phyloP scores from a whole-genome alignment of 2,113 vertebrate species.

The Apodemus sylvaticus region DNA sequence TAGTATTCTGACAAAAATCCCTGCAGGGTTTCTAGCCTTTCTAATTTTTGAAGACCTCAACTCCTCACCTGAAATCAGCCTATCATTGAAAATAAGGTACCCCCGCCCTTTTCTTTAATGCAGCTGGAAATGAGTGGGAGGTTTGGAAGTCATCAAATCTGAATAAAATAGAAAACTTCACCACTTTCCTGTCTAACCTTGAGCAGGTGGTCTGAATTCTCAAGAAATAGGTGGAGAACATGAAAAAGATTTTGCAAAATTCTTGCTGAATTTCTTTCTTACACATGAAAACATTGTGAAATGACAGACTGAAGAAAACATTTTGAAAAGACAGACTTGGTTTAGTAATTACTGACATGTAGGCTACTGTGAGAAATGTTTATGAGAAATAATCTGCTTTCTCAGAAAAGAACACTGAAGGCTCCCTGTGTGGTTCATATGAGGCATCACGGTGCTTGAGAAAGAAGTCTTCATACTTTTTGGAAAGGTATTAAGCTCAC shows the following conservation, averaged over 20 bases:
- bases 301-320: too few relatives aligned
- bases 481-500: neutral
- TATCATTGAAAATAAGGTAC: neutral
- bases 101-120: neutral
- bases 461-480: neutral
- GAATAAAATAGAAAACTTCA: neutral
- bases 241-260: neutral
- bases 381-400: conserved; percentile 23
- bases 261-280: neutral
- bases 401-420: neutral
- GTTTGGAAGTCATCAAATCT: neutral
- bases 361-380: neutral
- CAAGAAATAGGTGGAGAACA: neutral
- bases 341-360: conserved; percentile 21
- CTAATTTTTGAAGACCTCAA: neutral
- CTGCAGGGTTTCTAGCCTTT: neutral
- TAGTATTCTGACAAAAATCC: neutral
- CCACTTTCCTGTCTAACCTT: neutral
- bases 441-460: neutral
- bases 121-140: neutral
- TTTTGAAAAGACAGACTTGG: conserved; percentile 20
- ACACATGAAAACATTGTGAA: too few relatives aligned
- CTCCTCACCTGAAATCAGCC: neutral
- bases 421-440: neutral
- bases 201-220: neutral